Percentiles rank a stretch among this genome's conserved stretches.
These are phyloP conservation scores for Daboia siamensis DNA, from an alignment of 2,113 vertebrate species.

Conservation along the genomic window DNA sequence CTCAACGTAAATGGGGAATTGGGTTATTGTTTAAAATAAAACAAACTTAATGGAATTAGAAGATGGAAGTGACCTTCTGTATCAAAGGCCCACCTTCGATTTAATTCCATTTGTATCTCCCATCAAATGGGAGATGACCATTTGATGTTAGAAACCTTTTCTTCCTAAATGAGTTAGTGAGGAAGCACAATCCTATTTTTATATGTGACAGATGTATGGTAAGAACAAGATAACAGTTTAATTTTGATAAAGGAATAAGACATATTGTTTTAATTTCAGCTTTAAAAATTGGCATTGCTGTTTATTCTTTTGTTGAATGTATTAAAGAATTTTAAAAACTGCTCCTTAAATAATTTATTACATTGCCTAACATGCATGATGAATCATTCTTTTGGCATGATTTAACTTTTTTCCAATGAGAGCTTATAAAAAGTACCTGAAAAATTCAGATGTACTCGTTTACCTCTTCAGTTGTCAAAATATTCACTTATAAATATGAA, in stretches of 20 bases:
- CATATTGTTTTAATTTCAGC: neutral
- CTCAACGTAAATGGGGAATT: neutral
- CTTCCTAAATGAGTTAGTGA: neutral
- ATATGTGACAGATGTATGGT: neutral
- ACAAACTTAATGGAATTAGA: neutral
- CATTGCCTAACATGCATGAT: neutral
- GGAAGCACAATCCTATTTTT: neutral
- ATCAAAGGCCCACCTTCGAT: neutral
- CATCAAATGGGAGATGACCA: neutral
- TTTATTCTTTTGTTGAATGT: neutral
- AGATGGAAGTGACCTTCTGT: neutral
- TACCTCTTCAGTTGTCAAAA: constrained; percentile 14
- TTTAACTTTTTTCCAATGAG: neutral
- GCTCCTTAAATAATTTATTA: neutral
- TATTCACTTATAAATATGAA: constrained; percentile 33
- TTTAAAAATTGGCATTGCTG: neutral
- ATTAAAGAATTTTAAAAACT: neutral
- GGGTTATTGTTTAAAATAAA: neutral
- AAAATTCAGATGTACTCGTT: neutral
- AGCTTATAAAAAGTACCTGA: constrained; percentile 4
- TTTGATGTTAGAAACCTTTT: neutral
- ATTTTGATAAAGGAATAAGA: neutral
- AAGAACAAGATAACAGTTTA: neutral
- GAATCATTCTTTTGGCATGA: neutral
- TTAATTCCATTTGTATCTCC: neutral